A percentile compares a stretch with the other conserved stretches of the same genome.
These are phyloP conservation scores for Oceanites oceanicus DNA, from an alignment of 2,113 vertebrate species.

Conservation along the genomic window DNA sequence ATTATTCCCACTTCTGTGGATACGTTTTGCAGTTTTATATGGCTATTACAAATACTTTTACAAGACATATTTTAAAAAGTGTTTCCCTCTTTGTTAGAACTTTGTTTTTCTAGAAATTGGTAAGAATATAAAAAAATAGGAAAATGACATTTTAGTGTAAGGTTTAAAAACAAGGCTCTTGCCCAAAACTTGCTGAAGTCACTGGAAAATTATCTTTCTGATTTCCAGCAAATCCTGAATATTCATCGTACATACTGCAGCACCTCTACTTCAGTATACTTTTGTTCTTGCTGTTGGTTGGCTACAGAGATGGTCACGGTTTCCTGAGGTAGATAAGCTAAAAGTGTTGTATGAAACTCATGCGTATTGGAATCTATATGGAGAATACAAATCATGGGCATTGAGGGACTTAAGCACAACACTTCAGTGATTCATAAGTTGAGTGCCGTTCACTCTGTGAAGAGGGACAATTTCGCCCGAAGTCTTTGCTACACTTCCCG, in stretches of 20 bases:
- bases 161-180: background rate
- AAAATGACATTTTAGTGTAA: background rate
- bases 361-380: fast-evolving
- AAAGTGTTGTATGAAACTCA: background rate
- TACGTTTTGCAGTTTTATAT: background rate
- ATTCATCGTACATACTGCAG: background rate
- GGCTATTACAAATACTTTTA: background rate
- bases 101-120: background rate
- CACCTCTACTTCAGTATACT: background rate
- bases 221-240: background rate
- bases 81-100: background rate
- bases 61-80: background rate
- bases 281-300: background rate
- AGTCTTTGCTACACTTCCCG: background rate
- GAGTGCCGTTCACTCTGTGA: background rate
- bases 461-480: background rate
- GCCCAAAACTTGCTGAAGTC: background rate
- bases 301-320: background rate
- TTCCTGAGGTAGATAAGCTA: background rate
- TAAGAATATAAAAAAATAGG: background rate
- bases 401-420: background rate
- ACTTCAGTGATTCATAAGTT: background rate
- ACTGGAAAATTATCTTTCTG: background rate
- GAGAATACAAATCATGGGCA: background rate
- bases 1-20: background rate